phyloP scores from a whole-genome alignment of 2,888 invertebrate genomes.

The Heliconius ismenius region DNA sequence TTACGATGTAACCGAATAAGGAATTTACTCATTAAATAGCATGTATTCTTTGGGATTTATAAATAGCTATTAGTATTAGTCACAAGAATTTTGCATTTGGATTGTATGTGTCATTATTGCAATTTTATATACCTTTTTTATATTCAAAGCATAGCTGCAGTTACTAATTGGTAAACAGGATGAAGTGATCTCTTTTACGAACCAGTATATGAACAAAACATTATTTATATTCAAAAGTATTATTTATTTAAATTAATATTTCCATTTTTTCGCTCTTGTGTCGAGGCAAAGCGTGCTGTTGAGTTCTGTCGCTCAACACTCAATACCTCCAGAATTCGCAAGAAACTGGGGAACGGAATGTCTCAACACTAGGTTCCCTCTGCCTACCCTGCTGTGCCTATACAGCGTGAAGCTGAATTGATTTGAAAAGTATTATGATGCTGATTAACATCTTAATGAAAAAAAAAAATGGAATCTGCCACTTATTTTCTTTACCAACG shows the following conservation, averaged over 20 bases:
- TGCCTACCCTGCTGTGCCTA: too few species aligned
- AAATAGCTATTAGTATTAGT: slow-evolving; percentile 16
- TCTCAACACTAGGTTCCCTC: too few species aligned
- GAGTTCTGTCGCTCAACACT: too few species aligned
- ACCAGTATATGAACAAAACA: too few species aligned
- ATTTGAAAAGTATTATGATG: too few species aligned
- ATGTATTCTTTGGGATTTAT: slow-evolving; percentile 17
- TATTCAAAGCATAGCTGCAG: slow-evolving; percentile 3
- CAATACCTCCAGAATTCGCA: too few species aligned
- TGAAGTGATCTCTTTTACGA: background rate
- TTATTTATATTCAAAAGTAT: too few species aligned
- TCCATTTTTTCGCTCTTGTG: too few species aligned
- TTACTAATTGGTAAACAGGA: background rate
- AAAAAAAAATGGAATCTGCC: background rate
- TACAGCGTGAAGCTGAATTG: too few species aligned
- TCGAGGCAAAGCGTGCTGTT: too few species aligned
- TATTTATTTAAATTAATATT: too few species aligned
- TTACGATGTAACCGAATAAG: background rate
- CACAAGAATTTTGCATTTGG: slow-evolving; percentile 8
- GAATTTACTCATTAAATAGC: background rate
- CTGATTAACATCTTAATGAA: background rate
- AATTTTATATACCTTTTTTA: slow-evolving; percentile 3
- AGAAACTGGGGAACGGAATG: too few species aligned
- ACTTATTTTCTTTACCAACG: background rate
- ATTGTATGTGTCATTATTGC: slow-evolving; percentile 15